Percentiles rank a stretch among this genome's conserved stretches.
phyloP scores from a whole-genome alignment of 2,888 invertebrate species.

The Andrena dorsata region DNA sequence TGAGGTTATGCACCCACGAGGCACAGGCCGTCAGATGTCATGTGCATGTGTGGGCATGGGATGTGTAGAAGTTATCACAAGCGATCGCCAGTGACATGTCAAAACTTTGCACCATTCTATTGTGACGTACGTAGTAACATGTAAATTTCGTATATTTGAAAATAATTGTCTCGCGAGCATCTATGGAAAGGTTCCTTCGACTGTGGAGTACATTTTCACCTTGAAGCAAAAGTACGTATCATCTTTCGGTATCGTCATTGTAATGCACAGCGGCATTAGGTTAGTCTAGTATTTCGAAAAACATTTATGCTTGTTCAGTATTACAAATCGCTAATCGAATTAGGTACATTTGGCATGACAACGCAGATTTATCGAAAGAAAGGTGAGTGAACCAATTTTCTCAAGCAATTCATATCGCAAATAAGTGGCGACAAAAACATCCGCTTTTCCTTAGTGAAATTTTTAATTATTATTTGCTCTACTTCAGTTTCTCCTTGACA shows the following conservation, averaged over 20 bases:
- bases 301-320: conserved; percentile 8
- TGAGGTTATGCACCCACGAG: conserved; percentile 19
- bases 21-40: conserved; percentile 1
- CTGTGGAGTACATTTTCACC: not conserved
- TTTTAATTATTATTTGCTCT: not conserved
- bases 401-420: not conserved
- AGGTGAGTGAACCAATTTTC: not conserved
- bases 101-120: not conserved
- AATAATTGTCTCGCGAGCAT: not conserved
- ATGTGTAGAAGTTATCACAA: not conserved
- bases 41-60: not conserved
- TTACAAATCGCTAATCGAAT: conserved; percentile 24
- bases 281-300: conserved; percentile 34
- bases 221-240: not conserved
- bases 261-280: not conserved
- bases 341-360: conserved; percentile 35
- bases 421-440: not conserved
- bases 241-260: not conserved
- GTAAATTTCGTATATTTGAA: conserved; percentile 27
- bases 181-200: not conserved
- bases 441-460: not conserved
- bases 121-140: conserved; percentile 9
- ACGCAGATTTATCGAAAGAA: conserved; percentile 14
- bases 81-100: conserved; percentile 9
- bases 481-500: not conserved